Conservation (phyloP, 2,888 invertebrate species). For the Dolichopus griseipennis region DNA sequence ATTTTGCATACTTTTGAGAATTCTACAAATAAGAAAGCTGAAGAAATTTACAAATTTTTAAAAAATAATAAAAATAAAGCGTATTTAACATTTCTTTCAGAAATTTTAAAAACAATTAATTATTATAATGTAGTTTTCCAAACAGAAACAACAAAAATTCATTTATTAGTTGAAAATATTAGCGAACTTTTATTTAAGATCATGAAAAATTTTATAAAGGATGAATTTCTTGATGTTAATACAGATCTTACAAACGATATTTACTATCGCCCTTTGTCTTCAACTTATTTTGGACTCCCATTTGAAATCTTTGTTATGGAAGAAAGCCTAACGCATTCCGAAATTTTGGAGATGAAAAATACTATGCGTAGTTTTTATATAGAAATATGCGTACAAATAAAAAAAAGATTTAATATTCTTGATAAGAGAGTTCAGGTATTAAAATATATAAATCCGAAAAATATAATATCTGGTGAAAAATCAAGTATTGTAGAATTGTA, state of each 20-base stretch:
- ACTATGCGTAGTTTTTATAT: not conserved
- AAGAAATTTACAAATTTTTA: no score
- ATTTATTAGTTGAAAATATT: not conserved
- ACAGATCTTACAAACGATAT: not conserved
- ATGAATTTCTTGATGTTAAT: not conserved
- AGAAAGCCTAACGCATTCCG: not conserved
- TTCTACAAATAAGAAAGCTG: no score
- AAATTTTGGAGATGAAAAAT: not conserved
- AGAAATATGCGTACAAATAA: not conserved
- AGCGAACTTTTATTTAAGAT: not conserved
- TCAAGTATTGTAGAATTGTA: not conserved
- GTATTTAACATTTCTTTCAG: no score
- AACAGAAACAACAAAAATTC: conserved; percentile 3
- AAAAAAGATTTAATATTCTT: not conserved
- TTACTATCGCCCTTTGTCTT: not conserved
- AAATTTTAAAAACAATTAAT: no score
- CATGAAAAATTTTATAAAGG: not conserved
- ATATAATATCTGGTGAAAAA: not conserved
- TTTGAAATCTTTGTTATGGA: not conserved
- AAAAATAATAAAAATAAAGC: no score
- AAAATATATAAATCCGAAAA: not conserved
- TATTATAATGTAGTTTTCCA: not conserved
- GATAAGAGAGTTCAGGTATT: not conserved
- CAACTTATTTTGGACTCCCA: not conserved
- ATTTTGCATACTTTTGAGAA: no score